These are phyloP conservation scores for Netelia fuscicornis DNA, from an alignment of 2,888 invertebrate genomes.

Conservation along the genomic window DNA sequence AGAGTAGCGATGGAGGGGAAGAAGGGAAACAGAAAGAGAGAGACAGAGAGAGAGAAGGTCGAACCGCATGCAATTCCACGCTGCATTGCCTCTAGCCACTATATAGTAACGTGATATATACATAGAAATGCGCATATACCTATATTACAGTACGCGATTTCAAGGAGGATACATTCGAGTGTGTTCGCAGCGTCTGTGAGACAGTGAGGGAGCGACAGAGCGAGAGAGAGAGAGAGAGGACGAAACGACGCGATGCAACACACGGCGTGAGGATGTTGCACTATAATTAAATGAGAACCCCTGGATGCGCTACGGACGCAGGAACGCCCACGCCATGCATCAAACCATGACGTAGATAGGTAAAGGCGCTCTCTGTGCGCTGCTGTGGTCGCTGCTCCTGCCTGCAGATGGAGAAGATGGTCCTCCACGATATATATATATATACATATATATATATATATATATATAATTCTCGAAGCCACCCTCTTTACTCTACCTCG, in stretches of 20 bases:
- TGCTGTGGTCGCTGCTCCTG: slow-evolving; percentile 63
- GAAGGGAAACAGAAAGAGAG: neutral
- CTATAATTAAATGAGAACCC: slow-evolving; percentile 84
- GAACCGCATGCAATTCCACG: slow-evolving; percentile 47
- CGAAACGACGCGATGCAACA: neutral
- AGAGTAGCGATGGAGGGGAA: neutral
- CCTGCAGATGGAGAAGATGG: slow-evolving; percentile 84
- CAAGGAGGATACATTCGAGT: slow-evolving; percentile 28
- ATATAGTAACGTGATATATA: slow-evolving; percentile 19
- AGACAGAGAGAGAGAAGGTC: neutral
- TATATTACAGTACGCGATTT: neutral
- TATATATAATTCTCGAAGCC: slow-evolving; percentile 19
- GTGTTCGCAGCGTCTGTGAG: slow-evolving; percentile 2
- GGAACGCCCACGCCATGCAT: slow-evolving; percentile 85
- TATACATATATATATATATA: slow-evolving; percentile 81
- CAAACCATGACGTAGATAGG: slow-evolving; percentile 83
- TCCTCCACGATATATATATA: no score
- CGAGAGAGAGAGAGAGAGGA: no score
- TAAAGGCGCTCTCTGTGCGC: slow-evolving; percentile 69
- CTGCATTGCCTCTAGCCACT: slow-evolving; percentile 3
- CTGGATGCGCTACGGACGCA: slow-evolving; percentile 79
- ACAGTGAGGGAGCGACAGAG: slow-evolving; percentile 1
- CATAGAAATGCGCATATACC: no score
- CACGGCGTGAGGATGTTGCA: slow-evolving; percentile 58
- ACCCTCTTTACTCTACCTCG: slow-evolving; percentile 45